Evolutionary conservation across 2,888 invertebrate genomes (phyloP).

Genomic region (Apamea anceps): DNA sequence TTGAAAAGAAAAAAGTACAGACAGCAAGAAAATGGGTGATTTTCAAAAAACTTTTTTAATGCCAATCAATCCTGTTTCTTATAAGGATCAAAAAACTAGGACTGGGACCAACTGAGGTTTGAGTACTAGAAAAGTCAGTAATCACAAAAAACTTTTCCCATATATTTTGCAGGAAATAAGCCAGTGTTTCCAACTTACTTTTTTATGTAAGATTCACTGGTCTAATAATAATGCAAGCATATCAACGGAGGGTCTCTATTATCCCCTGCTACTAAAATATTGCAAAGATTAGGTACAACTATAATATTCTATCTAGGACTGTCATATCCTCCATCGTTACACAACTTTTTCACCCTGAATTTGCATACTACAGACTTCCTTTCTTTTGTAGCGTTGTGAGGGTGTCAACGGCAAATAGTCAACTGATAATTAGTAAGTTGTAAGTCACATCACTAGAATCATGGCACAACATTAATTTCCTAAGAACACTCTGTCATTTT

Average conservation of each 20-base stretch:
- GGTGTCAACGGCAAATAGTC: no score
- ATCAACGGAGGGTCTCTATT: slow-evolving; percentile 6
- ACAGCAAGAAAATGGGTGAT: background rate
- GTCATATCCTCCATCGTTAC: background rate
- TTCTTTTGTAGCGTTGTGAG: background rate
- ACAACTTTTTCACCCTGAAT: background rate
- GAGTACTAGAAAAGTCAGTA: background rate
- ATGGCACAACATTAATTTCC: no score
- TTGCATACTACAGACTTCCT: background rate
- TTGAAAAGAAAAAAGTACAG: no score
- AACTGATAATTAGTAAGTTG: no score
- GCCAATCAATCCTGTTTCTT: background rate
- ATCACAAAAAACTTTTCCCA: background rate
- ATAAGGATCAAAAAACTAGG: background rate
- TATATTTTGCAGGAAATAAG: background rate
- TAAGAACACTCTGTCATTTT: no score
- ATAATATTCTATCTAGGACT: slow-evolving; percentile 27
- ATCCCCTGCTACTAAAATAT: background rate
- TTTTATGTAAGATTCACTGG: background rate
- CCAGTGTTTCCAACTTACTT: background rate
- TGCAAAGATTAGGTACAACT: slow-evolving; percentile 6
- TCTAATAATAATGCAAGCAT: slow-evolving; percentile 14
- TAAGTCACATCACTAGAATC: no score
- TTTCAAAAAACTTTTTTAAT: no score
- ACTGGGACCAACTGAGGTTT: background rate